A percentile compares a stretch with the other conserved stretches of the same genome.
phyloP scores from a whole-genome alignment of 1,140 invertebrate species.

The Anastrepha obliqua region DNA sequence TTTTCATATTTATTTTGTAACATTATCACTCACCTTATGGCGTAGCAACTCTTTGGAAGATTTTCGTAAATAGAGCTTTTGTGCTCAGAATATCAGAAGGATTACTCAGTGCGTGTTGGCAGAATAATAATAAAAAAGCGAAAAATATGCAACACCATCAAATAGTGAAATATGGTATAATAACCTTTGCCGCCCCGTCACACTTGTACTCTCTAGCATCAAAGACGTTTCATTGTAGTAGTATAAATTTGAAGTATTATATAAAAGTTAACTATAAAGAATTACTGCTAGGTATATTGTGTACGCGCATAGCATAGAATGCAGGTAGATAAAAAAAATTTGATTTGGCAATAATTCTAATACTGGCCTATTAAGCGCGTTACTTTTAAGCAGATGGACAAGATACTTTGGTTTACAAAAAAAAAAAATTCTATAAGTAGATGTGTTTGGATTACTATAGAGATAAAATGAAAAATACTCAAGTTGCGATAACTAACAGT shows the following conservation, averaged over 20 bases:
- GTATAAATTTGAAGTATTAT: neutral
- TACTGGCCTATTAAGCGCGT: neutral
- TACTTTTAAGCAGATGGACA: neutral
- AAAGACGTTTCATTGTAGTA: neutral
- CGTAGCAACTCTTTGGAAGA: too few relatives aligned
- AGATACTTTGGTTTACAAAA: too few relatives aligned
- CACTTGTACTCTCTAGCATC: neutral
- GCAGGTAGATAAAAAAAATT: conserved; percentile 6
- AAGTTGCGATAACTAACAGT: too few relatives aligned
- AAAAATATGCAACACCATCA: neutral
- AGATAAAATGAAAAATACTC: too few relatives aligned
- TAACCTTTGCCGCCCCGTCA: neutral
- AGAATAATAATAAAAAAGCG: neutral
- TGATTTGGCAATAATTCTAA: neutral
- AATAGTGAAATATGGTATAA: neutral
- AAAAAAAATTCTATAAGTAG: too few relatives aligned
- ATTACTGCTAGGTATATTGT: neutral
- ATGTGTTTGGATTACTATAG: too few relatives aligned
- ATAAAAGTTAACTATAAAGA: neutral
- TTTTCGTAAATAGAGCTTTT: neutral
- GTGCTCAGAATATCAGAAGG: neutral
- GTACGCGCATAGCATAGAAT: conserved; percentile 13
- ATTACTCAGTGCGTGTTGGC: neutral
- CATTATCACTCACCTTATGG: neutral
- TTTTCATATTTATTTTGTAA: conserved; percentile 9